Base-by-base conservation (phyloP, 1,140 invertebrate species). In the Varroa destructor region DNA sequence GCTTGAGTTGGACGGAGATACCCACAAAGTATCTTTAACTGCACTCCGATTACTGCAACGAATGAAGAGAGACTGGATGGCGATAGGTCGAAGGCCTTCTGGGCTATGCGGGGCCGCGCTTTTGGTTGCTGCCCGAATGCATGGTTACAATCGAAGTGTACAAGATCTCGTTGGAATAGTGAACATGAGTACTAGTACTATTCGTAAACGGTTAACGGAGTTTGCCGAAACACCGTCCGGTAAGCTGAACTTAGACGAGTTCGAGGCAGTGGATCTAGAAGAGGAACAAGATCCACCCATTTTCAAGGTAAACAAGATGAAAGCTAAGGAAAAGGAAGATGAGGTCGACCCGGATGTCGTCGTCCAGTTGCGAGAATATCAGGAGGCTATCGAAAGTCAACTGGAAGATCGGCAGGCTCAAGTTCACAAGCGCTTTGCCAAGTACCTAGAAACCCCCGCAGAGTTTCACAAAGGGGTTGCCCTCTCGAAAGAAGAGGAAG, bases 61-160 rank as follows among this genome's bases (percentile, higher is more conserved):
- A 77, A 99, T 99, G 96, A 98, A 97, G 80, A 86, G 89, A 76
- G 96, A 99, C 81, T 97, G 91, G 81, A 90, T 99, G 79, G 91
- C 96, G 78, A 93, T 89, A 2, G 96, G 96, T 37, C 83, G 96
- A 72, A 82, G 94, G 77, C 95, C 96, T 12, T 96, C 94, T 0
- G 96, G 94, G 43, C 83, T 98, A 43, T 97, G 94, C 83, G 94
- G 94, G 14, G 94, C 94, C 79, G 95, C 94, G 6, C 81, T 99
- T 1, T 80, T 99, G 12, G 91, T 99, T 78, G 92, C 95, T 46
- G 89, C 90, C 0, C 84, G 95, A 73, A 85, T 97, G 43, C 91
- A 97, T 79, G 87, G 93, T 75, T 97, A 96, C 77, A 89, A 86
- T 74, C 84, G 94, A 74, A 89, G 88, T 0, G 85, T 93, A 1